These are phyloP conservation scores for Formica aserva DNA, from an alignment of 2,888 invertebrate species.

Conservation along the genomic window DNA sequence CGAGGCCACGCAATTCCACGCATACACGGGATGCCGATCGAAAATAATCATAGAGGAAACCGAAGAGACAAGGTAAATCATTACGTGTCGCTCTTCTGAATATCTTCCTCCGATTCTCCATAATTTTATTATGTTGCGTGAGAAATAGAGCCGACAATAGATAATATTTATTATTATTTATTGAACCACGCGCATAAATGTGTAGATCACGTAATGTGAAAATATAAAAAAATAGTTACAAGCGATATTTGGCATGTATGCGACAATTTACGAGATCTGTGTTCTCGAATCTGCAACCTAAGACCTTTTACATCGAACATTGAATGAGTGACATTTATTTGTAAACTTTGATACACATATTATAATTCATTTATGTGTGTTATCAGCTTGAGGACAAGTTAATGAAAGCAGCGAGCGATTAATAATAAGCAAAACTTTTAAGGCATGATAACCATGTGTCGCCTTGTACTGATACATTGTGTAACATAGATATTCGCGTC, in stretches of 20 bases:
- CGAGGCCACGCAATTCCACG: slow-evolving; percentile 31
- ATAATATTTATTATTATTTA: slow-evolving; percentile 24
- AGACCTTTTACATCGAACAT: neutral
- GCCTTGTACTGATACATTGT: slow-evolving; percentile 43
- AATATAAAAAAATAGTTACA: slow-evolving; percentile 16
- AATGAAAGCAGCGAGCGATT: slow-evolving; percentile 40
- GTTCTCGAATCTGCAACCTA: neutral
- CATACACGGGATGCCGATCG: slow-evolving; percentile 28
- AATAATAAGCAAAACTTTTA: slow-evolving; percentile 51
- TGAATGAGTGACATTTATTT: slow-evolving; percentile 3
- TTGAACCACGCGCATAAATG: neutral
- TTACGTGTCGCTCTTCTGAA: slow-evolving; percentile 14
- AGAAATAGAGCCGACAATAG: neutral
- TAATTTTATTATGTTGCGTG: neutral
- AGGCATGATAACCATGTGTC: slow-evolving; percentile 28
- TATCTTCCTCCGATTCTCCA: neutral
- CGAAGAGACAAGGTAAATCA: neutral
- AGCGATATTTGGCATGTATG: slow-evolving; percentile 5
- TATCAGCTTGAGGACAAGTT: slow-evolving; percentile 32
- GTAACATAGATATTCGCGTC: slow-evolving; percentile 45
- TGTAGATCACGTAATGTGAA: neutral
- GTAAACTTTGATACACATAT: neutral
- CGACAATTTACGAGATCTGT: neutral
- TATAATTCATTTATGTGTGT: slow-evolving; percentile 31
- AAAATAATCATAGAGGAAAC: slow-evolving; percentile 34